Evolutionary conservation across 2,888 invertebrate species (phyloP).

Genomic region (Drosophila setosimentum): DNA sequence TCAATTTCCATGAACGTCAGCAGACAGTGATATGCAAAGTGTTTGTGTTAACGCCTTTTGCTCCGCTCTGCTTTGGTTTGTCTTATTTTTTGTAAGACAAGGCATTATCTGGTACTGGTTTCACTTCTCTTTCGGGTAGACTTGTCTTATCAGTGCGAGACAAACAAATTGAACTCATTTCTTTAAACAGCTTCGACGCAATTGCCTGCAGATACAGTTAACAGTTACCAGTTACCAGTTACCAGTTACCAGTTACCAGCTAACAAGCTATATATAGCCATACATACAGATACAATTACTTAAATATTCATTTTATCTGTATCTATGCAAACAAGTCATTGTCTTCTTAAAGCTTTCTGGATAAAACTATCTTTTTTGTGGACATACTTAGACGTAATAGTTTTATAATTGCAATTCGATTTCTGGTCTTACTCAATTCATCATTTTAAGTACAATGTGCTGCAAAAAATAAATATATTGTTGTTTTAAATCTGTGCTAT

Average conservation of each 20-base stretch:
- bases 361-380: background rate
- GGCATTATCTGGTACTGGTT: conserved; percentile 41
- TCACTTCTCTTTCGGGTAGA: background rate
- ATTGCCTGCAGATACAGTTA: conserved; percentile 42
- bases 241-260: background rate
- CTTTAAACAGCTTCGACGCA: conserved; percentile 72
- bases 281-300: conserved; percentile 28
- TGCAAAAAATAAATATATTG: background rate
- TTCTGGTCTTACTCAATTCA: background rate
- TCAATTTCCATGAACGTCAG: conserved; percentile 39
- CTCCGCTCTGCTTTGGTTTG: conserved; percentile 20
- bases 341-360: background rate
- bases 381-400: no score
- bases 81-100: conserved; percentile 1
- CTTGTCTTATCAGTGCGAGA: conserved; percentile 61
- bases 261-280: conserved; percentile 21
- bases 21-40: conserved; percentile 73
- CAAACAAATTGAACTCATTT: conserved; percentile 79
- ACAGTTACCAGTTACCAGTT: conserved; percentile 4
- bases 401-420: background rate
- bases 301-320: conserved; percentile 45
- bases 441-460: background rate
- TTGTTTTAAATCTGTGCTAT: no score
- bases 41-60: conserved; percentile 54
- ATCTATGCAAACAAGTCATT: background rate